Percentiles rank a stretch among this genome's conserved stretches.
These are phyloP conservation scores for Cinclus mexicanus DNA, from an alignment of 2,113 vertebrate species.

Conservation along the genomic window DNA sequence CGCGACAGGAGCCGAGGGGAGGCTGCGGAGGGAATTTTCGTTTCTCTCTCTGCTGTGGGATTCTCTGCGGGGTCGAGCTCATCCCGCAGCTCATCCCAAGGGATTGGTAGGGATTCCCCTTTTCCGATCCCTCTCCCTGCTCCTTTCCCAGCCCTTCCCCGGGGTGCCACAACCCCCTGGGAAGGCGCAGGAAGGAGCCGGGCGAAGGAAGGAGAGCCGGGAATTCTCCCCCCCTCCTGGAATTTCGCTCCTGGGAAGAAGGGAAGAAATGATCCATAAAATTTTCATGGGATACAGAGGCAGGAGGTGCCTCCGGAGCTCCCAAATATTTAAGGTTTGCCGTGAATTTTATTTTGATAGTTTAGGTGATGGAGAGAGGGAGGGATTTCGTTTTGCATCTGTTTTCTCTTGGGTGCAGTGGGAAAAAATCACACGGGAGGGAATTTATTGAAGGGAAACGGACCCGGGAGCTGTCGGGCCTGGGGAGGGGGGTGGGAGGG, in stretches of 20 bases:
- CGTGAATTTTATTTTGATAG: neutral
- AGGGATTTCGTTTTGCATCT: neutral
- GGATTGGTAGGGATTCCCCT: neutral
- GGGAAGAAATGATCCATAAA: conserved; percentile 30
- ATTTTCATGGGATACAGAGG: neutral
- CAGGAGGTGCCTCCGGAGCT: neutral
- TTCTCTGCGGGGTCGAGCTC: neutral
- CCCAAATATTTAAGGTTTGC: neutral
- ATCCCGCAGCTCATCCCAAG: rapidly evolving
- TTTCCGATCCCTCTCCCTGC: rapidly evolving
- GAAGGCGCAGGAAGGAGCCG: neutral
- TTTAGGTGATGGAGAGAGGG: neutral
- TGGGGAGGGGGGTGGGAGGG: too few relatives aligned
- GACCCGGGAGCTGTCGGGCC: rapidly evolving
- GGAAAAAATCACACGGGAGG: rapidly evolving
- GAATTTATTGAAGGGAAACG: neutral
- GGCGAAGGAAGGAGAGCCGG: too few relatives aligned
- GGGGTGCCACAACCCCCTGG: neutral
- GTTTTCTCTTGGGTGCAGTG: rapidly evolving
- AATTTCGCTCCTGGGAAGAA: conserved; percentile 40
- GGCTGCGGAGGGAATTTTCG: neutral
- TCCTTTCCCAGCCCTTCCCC: neutral
- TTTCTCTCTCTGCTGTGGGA: neutral
- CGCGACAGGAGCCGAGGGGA: neutral
- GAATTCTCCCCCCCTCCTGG: neutral